Conservation (phyloP, 1,140 invertebrate genomes). For the Andricus grossulariae region DNA sequence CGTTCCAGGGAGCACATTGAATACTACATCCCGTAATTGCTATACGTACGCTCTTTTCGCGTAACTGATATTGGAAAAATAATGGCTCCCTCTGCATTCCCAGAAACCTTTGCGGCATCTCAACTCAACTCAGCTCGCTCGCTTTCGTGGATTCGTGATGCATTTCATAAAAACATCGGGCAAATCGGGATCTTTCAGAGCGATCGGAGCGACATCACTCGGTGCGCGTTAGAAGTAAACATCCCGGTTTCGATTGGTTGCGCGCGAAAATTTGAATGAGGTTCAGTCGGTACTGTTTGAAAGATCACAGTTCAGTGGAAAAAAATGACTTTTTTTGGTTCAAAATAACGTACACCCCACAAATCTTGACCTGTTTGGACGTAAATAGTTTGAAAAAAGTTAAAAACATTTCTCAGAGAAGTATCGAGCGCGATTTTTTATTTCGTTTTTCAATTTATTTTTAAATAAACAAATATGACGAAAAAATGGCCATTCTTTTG, state of each 20-base stretch:
- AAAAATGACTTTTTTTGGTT: not conserved
- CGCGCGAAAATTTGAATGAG: slow-evolving; percentile 10
- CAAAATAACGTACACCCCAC: no score
- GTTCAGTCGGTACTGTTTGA: not conserved
- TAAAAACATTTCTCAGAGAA: no score
- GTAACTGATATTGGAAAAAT: slow-evolving; percentile 72
- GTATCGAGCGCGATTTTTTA: no score
- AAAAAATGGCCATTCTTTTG: not conserved
- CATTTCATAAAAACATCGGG: slow-evolving; percentile 48
- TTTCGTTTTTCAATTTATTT: not conserved
- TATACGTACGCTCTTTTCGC: slow-evolving; percentile 63
- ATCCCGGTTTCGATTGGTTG: not conserved
- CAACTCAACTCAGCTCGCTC: slow-evolving; percentile 54
- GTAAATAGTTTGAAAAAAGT: no score
- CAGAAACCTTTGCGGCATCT: slow-evolving; percentile 69
- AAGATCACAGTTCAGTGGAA: not conserved
- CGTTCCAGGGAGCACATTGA: not conserved
- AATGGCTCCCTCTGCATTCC: slow-evolving; percentile 73
- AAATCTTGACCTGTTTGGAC: no score
- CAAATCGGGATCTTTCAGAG: not conserved
- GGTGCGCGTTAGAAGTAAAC: not conserved
- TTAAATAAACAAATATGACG: no score
- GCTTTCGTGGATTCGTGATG: slow-evolving; percentile 47
- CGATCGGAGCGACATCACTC: not conserved
- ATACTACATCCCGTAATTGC: slow-evolving; percentile 41